Conservation (phyloP, 2,888 invertebrate species). For the Thymelicus lineola region DNA sequence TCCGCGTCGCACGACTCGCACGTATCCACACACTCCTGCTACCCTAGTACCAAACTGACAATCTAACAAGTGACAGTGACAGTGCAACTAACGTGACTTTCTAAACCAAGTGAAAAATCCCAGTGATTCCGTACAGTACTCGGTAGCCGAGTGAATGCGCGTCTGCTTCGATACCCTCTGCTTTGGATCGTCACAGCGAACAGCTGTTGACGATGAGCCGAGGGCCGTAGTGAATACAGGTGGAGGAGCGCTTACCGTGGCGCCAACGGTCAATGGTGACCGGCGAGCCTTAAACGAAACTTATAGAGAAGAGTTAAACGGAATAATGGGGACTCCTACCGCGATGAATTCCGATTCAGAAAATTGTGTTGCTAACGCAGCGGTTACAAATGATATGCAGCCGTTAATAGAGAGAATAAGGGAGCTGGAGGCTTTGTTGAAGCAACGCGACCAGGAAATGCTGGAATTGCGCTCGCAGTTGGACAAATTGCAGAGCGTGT, state of each 20-base stretch:
- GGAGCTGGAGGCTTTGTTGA: conserved; percentile 90
- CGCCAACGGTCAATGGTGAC: conserved; percentile 80
- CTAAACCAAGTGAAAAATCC: conserved; percentile 66
- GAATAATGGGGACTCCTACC: conserved; percentile 83
- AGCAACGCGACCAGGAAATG: conserved; percentile 91
- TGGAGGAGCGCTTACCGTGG: conserved; percentile 80
- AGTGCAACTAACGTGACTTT: conserved; percentile 51
- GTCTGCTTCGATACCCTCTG: conserved; percentile 95
- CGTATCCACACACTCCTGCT: conserved; percentile 67
- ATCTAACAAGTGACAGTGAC: conserved; percentile 49
- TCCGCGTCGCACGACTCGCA: conserved; percentile 77
- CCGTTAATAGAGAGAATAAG: conserved; percentile 88
- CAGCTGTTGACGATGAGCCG: conserved; percentile 91
- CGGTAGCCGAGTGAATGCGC: conserved; percentile 92
- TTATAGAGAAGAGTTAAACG: conserved; percentile 77
- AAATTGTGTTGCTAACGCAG: conserved; percentile 82
- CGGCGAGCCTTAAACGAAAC: conserved; percentile 80
- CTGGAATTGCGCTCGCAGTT: conserved; percentile 93
- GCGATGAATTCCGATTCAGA: conserved; percentile 86
- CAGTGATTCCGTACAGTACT: conserved; percentile 77
- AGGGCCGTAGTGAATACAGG: conserved; percentile 81
- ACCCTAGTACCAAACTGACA: conserved; percentile 45
- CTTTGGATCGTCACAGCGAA: conserved; percentile 95
- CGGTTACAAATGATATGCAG: conserved; percentile 82
- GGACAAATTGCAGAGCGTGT: conserved; percentile 96